phyloP scores from a whole-genome alignment of 1,140 invertebrate genomes.

The Babylonia areolata region DNA sequence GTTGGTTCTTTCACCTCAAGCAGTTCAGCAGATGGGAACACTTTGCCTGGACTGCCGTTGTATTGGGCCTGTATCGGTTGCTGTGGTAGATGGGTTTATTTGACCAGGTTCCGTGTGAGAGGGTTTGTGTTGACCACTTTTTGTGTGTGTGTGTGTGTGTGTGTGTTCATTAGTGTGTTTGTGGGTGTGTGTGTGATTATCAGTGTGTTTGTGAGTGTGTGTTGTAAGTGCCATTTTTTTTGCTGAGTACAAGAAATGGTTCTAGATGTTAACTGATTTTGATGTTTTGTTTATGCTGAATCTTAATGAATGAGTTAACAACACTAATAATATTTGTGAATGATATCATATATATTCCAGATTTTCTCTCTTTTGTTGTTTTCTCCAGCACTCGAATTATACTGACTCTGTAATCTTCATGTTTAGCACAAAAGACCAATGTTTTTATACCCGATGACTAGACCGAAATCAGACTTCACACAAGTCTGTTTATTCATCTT shows the following conservation, averaged over 20 bases:
- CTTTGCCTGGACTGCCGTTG: not conserved
- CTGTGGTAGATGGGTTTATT: not conserved
- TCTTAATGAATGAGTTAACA: no score
- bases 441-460: no score
- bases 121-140: not conserved
- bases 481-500: no score
- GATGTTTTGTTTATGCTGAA: no score
- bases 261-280: no score
- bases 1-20: not conserved
- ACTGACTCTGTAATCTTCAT: no score
- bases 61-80: not conserved
- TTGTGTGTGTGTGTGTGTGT: not conserved
- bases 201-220: not conserved
- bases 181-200: conserved; percentile 1
- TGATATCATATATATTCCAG: no score
- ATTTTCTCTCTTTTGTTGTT: no score
- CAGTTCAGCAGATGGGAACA: not conserved
- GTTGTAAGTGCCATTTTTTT: not conserved
- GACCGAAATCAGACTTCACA: no score
- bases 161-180: not conserved
- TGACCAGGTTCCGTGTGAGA: not conserved
- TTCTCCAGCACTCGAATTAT: no score
- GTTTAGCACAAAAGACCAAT: no score
- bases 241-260: not conserved
- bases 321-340: no score